Conservation (phyloP, 2,888 invertebrate genomes). For the Apantesis nais region DNA sequence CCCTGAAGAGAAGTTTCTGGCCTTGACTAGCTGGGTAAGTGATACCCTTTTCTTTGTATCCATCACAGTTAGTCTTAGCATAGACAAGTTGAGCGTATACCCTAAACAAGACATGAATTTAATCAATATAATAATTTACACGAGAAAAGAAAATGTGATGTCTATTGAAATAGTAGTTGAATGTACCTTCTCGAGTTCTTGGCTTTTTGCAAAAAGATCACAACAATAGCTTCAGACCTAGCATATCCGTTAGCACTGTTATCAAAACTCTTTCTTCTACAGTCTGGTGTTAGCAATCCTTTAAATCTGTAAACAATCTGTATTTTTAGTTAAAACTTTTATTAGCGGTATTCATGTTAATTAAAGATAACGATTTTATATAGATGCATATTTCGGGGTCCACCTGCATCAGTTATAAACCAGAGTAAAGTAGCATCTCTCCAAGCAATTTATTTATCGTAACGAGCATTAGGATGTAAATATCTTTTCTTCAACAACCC, state of each 20-base stretch:
- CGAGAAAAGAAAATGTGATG: too few relatives aligned
- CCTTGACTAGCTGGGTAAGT: conserved; percentile 88
- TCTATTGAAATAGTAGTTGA: too few relatives aligned
- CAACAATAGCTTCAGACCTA: conserved; percentile 92
- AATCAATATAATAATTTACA: too few relatives aligned
- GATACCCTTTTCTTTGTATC: conserved; percentile 89
- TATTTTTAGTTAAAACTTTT: too few relatives aligned
- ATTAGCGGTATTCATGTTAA: too few relatives aligned
- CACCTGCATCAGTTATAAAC: too few relatives aligned
- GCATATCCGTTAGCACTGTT: conserved; percentile 92
- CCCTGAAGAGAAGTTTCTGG: conserved; percentile 86
- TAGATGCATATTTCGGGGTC: too few relatives aligned
- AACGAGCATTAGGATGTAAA: too few relatives aligned
- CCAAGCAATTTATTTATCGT: too few relatives aligned
- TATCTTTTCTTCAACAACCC: too few relatives aligned
- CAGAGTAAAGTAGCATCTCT: too few relatives aligned
- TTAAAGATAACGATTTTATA: too few relatives aligned
- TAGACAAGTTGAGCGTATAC: conserved; percentile 90
- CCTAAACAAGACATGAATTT: conserved; percentile 57
- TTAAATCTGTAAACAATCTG: conserved; percentile 86
- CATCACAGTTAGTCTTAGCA: conserved; percentile 93
- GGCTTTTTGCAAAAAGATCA: conserved; percentile 90
- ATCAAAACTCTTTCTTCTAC: conserved; percentile 96
- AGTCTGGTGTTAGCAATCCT: conserved; percentile 93
- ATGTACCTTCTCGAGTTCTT: conserved; percentile 87